These are phyloP conservation scores for Antechinus flavipes DNA, from an alignment of 2,113 vertebrate genomes.

Conservation along the genomic window DNA sequence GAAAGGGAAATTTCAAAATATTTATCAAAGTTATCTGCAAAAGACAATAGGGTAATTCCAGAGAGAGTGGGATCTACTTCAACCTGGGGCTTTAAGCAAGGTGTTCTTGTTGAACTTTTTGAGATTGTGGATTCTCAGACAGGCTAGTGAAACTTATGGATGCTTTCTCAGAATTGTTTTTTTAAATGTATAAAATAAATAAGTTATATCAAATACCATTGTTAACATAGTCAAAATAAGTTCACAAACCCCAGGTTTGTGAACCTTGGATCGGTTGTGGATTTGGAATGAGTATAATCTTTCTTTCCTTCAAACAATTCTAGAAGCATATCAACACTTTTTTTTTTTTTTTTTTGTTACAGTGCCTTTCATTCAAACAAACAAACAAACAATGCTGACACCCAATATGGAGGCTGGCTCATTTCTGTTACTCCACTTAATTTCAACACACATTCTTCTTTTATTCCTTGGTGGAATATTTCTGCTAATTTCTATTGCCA, in stretches of 20 bases:
- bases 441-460: background rate
- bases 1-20: background rate
- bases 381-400: background rate
- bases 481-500: background rate
- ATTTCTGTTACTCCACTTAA: background rate
- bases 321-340: background rate
- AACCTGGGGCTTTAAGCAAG: background rate
- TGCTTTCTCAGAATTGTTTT: background rate
- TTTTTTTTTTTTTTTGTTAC: background rate
- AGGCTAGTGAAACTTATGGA: background rate
- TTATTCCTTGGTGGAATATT: background rate
- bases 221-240: background rate
- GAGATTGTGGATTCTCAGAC: background rate
- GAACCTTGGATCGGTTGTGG: background rate
- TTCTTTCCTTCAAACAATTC: background rate
- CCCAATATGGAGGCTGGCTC: background rate
- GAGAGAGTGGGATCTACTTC: background rate
- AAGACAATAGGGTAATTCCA: background rate
- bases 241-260: background rate
- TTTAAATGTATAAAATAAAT: background rate
- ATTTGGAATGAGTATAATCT: constrained; percentile 6
- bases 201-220: background rate
- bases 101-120: background rate
- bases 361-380: background rate
- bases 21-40: background rate